Conservation (phyloP, 2,113 vertebrate genomes). For the Paramormyrops kingsleyae region DNA sequence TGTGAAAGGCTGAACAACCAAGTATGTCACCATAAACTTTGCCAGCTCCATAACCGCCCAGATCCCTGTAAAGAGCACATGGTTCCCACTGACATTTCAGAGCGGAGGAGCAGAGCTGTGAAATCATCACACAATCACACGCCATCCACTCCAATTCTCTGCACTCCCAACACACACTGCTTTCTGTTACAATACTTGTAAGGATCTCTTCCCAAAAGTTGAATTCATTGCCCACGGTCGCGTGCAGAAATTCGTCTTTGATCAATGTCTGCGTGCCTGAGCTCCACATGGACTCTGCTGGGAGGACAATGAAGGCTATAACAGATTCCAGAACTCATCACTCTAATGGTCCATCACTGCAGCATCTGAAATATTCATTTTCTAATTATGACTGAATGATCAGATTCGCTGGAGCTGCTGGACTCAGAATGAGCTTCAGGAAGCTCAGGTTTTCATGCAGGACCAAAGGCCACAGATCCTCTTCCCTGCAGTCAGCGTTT, state of each 20-base stretch:
- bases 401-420: neutral
- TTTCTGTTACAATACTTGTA: neutral
- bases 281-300: neutral
- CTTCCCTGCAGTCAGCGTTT: neutral
- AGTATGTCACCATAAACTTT: neutral
- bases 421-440: neutral
- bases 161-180: neutral
- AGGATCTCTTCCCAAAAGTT: neutral
- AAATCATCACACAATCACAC: neutral
- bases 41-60: neutral
- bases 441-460: neutral
- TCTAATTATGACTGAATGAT: conserved; percentile 14
- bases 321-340: neutral
- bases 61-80: neutral
- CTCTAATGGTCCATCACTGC: neutral
- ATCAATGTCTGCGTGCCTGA: neutral
- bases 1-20: neutral
- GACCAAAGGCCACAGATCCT: neutral
- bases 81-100: neutral
- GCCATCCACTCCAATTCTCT: neutral
- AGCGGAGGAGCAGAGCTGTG: neutral
- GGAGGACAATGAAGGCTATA: neutral
- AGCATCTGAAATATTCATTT: conserved; percentile 5
- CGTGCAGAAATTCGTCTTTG: neutral
- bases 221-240: neutral